A percentile compares a stretch with the other conserved stretches of the same genome.
phyloP scores from a whole-genome alignment of 2,113 vertebrate genomes.

The Anoplopoma fimbria region DNA sequence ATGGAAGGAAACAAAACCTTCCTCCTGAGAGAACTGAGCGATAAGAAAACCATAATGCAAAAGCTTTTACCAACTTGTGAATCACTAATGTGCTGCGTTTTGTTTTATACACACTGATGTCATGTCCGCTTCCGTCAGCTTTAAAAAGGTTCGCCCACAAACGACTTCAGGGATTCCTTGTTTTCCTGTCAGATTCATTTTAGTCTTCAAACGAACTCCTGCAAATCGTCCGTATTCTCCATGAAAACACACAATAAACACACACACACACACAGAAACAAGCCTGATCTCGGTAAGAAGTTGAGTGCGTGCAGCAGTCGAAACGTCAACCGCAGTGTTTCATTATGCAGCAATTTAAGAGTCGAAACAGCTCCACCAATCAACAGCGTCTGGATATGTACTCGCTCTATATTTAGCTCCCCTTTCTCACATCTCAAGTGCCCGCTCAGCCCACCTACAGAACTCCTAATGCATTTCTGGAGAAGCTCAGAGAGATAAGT shows the following conservation, averaged over 20 bases:
- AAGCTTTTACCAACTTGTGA: slow-evolving; percentile 23
- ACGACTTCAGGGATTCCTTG: neutral
- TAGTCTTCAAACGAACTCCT: neutral
- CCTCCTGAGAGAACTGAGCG: neutral
- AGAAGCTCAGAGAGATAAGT: slow-evolving; percentile 66
- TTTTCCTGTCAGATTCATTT: slow-evolving; percentile 10
- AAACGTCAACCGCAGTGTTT: neutral
- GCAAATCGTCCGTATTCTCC: neutral
- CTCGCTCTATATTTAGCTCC: slow-evolving; percentile 74
- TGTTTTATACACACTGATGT: neutral
- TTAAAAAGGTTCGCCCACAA: slow-evolving; percentile 14
- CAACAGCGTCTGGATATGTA: slow-evolving; percentile 59
- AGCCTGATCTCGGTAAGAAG: neutral
- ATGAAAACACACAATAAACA: neutral
- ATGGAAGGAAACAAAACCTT: neutral
- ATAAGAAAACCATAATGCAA: slow-evolving; percentile 7
- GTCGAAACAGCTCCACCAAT: slow-evolving; percentile 63
- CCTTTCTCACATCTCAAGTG: slow-evolving; percentile 67
- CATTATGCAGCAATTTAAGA: slow-evolving; percentile 48
- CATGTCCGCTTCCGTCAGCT: neutral
- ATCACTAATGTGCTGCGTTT: slow-evolving; percentile 1
- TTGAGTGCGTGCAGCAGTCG: neutral
- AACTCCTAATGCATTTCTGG: slow-evolving; percentile 65
- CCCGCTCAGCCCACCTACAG: slow-evolving; percentile 69
- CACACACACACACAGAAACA: neutral